Evolutionary conservation across 2,113 vertebrate species (phyloP).

Genomic region (Myrmecobius fasciatus): DNA sequence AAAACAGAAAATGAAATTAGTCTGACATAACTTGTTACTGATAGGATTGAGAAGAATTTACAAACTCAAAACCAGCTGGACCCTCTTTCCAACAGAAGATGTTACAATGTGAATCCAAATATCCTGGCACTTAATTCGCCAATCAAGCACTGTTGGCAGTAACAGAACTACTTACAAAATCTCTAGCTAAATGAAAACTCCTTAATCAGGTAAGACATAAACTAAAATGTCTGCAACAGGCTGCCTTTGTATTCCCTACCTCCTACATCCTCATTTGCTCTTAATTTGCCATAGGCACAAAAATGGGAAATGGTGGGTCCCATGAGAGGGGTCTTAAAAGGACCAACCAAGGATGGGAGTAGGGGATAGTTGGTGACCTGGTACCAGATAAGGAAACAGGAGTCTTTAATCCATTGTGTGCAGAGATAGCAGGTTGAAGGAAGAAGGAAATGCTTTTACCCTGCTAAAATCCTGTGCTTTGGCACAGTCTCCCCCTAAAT

Average conservation of each 20-base stretch:
- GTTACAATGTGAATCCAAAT: background rate
- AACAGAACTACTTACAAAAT: background rate
- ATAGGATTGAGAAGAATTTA: background rate
- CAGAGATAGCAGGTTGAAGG: no score
- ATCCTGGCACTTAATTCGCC: background rate
- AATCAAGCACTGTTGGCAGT: background rate
- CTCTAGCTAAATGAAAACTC: background rate
- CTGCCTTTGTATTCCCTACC: background rate
- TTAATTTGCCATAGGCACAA: background rate
- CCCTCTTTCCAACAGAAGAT: background rate
- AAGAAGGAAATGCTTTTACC: no score
- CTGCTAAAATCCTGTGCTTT: no score
- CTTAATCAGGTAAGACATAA: background rate
- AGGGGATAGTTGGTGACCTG: background rate
- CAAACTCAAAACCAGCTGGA: background rate
- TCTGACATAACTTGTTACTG: background rate
- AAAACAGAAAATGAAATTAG: background rate
- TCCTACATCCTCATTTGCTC: background rate
- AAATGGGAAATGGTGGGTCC: background rate
- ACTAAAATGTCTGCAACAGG: background rate
- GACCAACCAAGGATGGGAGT: background rate
- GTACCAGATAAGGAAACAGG: background rate
- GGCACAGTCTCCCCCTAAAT: no score
- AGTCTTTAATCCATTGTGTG: background rate
- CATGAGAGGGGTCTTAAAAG: background rate